Conservation (phyloP, 2,888 invertebrate species). For the Nomada fucata region DNA sequence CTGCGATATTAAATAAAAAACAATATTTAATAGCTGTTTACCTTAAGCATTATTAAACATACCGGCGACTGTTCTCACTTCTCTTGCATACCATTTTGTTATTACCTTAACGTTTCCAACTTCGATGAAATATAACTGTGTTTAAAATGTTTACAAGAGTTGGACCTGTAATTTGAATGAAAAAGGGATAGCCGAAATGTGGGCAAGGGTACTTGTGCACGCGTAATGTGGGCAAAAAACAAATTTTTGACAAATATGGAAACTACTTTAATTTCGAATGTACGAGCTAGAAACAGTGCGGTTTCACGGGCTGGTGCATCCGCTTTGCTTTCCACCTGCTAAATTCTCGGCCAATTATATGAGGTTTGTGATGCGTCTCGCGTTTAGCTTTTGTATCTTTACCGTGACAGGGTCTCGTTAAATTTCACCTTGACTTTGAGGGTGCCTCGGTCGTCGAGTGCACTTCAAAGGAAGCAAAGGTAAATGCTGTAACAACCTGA, state of each 20-base stretch:
- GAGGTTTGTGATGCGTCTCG: slow-evolving; percentile 74
- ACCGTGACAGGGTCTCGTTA: slow-evolving; percentile 62
- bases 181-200: not conserved
- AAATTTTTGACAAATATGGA: slow-evolving; percentile 58
- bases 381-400: slow-evolving; percentile 65
- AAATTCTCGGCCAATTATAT: slow-evolving; percentile 80
- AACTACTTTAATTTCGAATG: slow-evolving; percentile 73
- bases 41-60: no score
- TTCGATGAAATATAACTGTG: not conserved
- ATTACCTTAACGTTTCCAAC: no score
- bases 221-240: slow-evolving; percentile 58
- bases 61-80: no score
- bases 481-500: slow-evolving; percentile 60
- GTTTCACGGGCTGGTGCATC: slow-evolving; percentile 77
- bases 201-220: not conserved
- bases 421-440: slow-evolving; percentile 63
- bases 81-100: no score
- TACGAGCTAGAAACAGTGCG: slow-evolving; percentile 78
- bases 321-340: slow-evolving; percentile 75
- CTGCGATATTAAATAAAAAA: no score
- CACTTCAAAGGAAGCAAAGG: slow-evolving; percentile 57
- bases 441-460: slow-evolving; percentile 45
- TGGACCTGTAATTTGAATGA: not conserved
- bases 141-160: not conserved
- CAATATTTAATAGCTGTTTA: no score